Evolutionary conservation across 2,888 invertebrate species (phyloP).

Genomic region (Andrena chrysosceles): DNA sequence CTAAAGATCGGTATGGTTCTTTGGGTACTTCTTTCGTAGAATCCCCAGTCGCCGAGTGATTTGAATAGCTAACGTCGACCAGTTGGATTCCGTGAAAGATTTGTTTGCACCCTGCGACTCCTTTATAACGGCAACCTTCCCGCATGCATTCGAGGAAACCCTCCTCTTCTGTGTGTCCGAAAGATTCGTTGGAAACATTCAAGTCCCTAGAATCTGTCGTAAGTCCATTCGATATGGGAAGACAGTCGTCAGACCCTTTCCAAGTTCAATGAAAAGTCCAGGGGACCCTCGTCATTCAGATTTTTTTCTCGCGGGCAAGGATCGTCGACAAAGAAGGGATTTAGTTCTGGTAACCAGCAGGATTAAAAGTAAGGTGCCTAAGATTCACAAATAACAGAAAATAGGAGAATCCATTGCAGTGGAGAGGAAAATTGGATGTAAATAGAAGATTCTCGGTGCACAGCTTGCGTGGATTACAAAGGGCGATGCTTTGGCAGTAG

Average conservation of each 20-base stretch:
- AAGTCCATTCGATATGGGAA: constrained; percentile 45
- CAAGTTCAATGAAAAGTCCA: constrained; percentile 40
- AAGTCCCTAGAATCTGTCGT: constrained; percentile 15
- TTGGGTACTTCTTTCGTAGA: not conserved
- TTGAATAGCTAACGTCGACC: not conserved
- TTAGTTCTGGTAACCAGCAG: constrained; percentile 13
- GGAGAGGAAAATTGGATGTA: not conserved
- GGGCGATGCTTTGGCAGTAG: not conserved
- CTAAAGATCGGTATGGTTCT: not conserved
- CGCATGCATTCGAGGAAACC: not conserved
- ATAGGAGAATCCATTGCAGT: not conserved
- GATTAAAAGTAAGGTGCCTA: constrained; percentile 60
- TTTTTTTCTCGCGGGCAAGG: constrained; percentile 26
- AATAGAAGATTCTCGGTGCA: not conserved
- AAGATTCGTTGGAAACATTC: constrained; percentile 22
- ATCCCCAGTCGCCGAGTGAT: not conserved
- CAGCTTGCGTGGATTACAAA: not conserved
- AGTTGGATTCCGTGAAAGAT: not conserved
- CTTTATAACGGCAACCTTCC: constrained; percentile 7
- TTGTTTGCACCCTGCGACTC: not conserved
- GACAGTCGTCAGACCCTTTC: constrained; percentile 32
- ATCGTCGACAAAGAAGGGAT: constrained; percentile 25
- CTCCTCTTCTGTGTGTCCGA: not conserved
- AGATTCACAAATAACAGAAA: not conserved
- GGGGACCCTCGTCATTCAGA: constrained; percentile 27